Percentiles rank a stretch among this genome's conserved stretches.
Evolutionary conservation across 2,113 vertebrate species (phyloP).

Genomic region (Myrmecobius fasciatus): DNA sequence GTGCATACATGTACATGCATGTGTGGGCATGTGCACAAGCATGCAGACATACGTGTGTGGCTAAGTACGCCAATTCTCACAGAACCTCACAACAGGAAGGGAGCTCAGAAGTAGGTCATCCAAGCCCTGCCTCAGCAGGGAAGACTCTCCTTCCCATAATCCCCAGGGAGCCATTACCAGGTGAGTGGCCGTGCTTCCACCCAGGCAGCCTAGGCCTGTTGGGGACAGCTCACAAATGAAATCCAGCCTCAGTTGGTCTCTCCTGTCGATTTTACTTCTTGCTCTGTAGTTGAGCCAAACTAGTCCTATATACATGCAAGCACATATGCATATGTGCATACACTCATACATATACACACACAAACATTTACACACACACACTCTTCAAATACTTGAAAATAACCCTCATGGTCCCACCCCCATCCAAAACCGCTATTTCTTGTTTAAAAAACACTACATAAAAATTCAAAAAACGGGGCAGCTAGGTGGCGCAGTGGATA

Average conservation of each 20-base stretch:
- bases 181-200: not conserved
- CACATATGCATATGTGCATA: no score
- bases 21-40: rapidly evolving
- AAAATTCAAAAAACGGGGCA: no score
- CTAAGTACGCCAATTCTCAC: not conserved
- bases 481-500: no score
- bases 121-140: not conserved
- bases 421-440: not conserved
- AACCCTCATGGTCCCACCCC: not conserved
- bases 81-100: not conserved
- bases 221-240: not conserved
- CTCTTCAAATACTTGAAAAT: not conserved
- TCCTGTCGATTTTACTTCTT: not conserved
- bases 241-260: not conserved
- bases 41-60: not conserved
- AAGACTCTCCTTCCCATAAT: not conserved
- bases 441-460: no score
- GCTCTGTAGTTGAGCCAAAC: not conserved
- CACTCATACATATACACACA: no score
- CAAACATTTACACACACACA: no score
- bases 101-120: not conserved
- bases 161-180: not conserved
- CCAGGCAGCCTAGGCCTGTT: not conserved
- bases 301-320: not conserved
- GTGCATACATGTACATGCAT: not conserved